Evolutionary conservation across 2,797 vertebrate genomes (phyloP).

Genomic region (Paedocypris micromegethes): DNA sequence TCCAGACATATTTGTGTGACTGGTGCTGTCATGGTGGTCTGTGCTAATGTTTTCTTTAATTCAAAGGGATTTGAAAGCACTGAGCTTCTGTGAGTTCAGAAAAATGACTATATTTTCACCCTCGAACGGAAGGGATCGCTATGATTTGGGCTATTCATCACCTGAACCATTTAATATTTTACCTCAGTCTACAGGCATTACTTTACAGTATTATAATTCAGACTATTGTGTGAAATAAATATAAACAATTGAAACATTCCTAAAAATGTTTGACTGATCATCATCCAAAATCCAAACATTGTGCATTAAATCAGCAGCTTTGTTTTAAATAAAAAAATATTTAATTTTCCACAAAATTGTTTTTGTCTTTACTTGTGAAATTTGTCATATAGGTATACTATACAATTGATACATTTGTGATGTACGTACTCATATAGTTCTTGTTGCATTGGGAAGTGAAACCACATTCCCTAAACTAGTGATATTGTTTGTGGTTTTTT

Average conservation of each 20-base stretch:
- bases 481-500: too few species aligned
- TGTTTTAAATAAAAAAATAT: conserved; percentile 61
- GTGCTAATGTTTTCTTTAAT: conserved; percentile 27
- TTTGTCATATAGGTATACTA: background rate
- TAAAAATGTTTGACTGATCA: background rate
- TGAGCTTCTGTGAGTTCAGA: conserved; percentile 17
- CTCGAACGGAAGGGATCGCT: conserved; percentile 46
- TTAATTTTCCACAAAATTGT: conserved; percentile 50
- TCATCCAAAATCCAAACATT: conserved; percentile 49
- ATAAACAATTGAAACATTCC: conserved; percentile 3
- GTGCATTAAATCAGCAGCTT: conserved; percentile 47
- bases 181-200: conserved; percentile 12
- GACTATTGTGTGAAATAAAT: conserved; percentile 23
- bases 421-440: background rate
- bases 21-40: conserved; percentile 29
- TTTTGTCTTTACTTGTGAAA: conserved; percentile 14
- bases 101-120: conserved; percentile 47
- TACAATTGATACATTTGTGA: background rate
- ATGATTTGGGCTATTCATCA: background rate
- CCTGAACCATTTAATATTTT: background rate
- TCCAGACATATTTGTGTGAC: conserved; percentile 16
- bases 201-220: conserved; percentile 22
- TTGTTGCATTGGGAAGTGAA: too few species aligned
- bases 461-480: too few species aligned
- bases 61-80: conserved; percentile 12